Conservation (phyloP, 2,888 invertebrate genomes). For the Carpatolechia fugitivella region DNA sequence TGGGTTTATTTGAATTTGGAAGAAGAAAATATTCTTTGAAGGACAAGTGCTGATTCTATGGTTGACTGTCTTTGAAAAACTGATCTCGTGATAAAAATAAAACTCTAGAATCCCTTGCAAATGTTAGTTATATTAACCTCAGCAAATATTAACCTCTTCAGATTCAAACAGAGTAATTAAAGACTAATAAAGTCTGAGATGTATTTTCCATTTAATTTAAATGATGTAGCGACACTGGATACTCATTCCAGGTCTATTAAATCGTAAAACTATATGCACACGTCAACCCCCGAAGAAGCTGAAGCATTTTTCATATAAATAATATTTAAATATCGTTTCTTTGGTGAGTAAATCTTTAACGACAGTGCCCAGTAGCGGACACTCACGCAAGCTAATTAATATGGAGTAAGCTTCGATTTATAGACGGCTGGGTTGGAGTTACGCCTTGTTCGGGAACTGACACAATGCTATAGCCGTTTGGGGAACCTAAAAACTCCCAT, state of each 20-base stretch:
- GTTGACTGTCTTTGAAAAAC: no score
- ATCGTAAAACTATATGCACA: conserved; percentile 14
- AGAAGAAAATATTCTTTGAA: no score
- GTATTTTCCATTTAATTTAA: no score
- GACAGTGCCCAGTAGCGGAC: conserved; percentile 55
- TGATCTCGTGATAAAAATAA: no score
- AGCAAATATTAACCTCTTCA: no score
- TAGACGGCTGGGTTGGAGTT: conserved; percentile 40
- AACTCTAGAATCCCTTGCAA: no score
- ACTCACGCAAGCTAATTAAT: conserved; percentile 71
- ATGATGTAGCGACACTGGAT: background rate
- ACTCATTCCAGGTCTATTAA: conserved; percentile 9
- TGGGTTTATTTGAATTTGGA: no score
- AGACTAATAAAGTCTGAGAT: no score
- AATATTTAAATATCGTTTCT: conserved; percentile 50
- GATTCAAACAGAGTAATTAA: no score
- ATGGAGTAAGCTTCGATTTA: conserved; percentile 68
- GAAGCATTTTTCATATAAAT: conserved; percentile 18
- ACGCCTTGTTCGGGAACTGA: conserved; percentile 30
- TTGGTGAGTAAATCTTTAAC: conserved; percentile 51
- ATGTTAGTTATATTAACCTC: no score
- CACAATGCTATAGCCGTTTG: conserved; percentile 22
- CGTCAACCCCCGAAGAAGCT: conserved; percentile 3
- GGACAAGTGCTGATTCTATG: no score
- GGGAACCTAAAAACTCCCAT: conserved; percentile 12